A percentile compares a stretch with the other conserved stretches of the same genome.
phyloP scores from a whole-genome alignment of 2,888 invertebrate genomes.

The Limenitis camilla region DNA sequence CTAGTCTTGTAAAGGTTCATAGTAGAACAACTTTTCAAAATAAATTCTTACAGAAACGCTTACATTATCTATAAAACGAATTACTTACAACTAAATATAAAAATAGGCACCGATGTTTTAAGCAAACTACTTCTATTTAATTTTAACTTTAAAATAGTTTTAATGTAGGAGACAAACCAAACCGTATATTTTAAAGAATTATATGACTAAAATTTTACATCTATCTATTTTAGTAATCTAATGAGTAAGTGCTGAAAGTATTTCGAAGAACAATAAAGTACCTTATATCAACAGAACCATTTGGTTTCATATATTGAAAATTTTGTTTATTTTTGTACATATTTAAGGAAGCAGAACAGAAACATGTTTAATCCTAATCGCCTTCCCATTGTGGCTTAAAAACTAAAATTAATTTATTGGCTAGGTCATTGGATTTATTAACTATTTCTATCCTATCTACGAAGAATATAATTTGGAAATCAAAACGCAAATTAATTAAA shows the following conservation, averaged over 20 bases:
- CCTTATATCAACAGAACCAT: slow-evolving; percentile 27
- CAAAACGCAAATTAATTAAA: too few species aligned
- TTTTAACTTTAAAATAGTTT: slow-evolving; percentile 13
- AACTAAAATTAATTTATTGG: too few species aligned
- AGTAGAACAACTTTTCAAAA: too few species aligned
- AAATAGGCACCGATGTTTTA: slow-evolving; percentile 59
- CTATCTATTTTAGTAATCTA: slow-evolving; percentile 25
- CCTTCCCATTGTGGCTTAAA: too few species aligned
- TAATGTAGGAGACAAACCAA: slow-evolving; percentile 20
- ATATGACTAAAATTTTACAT: slow-evolving; percentile 22
- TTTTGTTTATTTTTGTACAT: too few species aligned
- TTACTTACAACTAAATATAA: slow-evolving; percentile 30
- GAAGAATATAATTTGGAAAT: too few species aligned
- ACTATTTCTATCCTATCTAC: too few species aligned
- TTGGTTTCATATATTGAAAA: not conserved
- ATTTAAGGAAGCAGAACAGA: too few species aligned
- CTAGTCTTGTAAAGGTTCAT: too few species aligned
- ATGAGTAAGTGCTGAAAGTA: slow-evolving; percentile 28
- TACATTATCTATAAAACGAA: slow-evolving; percentile 27
- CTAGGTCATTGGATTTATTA: too few species aligned
- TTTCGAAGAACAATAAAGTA: slow-evolving; percentile 20
- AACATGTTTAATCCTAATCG: too few species aligned
- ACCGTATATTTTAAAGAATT: slow-evolving; percentile 20
- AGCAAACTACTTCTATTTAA: slow-evolving; percentile 51
- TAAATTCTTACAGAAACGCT: slow-evolving; percentile 11